These are phyloP conservation scores for Argya squamiceps DNA, from an alignment of 2,797 vertebrate species.

Conservation along the genomic window DNA sequence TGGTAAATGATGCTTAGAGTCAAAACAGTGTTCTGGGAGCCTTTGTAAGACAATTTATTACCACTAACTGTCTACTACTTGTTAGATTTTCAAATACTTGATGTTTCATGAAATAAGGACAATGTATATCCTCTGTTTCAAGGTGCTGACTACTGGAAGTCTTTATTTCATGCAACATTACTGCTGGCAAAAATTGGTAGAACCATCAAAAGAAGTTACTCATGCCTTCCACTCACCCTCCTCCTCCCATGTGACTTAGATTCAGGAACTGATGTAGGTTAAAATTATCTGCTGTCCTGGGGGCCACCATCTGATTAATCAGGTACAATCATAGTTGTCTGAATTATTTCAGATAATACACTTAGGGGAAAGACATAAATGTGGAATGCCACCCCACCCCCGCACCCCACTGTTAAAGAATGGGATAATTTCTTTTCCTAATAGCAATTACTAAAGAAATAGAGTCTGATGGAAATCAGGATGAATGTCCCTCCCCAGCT, in stretches of 20 bases:
- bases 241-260: not conserved
- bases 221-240: not conserved
- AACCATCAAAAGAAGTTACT: not conserved
- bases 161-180: not conserved
- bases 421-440: not conserved
- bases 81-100: not conserved
- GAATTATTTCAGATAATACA: not conserved
- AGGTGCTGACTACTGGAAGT: not conserved
- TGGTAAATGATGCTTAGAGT: not conserved
- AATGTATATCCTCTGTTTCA: not conserved
- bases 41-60: not conserved
- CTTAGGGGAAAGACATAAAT: not conserved
- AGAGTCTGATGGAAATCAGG: not conserved
- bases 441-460: conserved; percentile 1
- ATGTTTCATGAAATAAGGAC: not conserved
- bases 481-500: not conserved
- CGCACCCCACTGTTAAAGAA: not conserved
- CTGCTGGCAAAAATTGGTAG: not conserved
- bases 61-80: not conserved
- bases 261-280: not conserved
- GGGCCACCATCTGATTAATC: not conserved
- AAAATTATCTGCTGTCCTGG: not conserved
- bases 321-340: not conserved
- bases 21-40: not conserved
- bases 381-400: not conserved